Conservation (phyloP, 2,888 invertebrate genomes). For the Zygaena filipendulae region DNA sequence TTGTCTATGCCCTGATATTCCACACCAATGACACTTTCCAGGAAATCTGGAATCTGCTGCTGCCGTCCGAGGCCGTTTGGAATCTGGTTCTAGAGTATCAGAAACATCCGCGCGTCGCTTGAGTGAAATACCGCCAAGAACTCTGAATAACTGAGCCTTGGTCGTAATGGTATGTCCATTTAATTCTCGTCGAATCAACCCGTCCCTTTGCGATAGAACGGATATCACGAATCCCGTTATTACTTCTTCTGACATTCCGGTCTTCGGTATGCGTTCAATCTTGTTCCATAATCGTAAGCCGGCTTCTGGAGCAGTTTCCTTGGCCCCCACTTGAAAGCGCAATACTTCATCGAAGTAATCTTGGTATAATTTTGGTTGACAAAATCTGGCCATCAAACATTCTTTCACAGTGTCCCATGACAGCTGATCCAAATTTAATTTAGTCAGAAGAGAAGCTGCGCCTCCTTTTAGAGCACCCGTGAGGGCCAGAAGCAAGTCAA, state of each 20-base stretch:
- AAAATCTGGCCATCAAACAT: constrained; percentile 15
- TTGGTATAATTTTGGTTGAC: constrained; percentile 14
- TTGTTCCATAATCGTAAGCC: constrained; percentile 14
- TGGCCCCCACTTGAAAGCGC: constrained; percentile 14
- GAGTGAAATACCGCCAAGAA: constrained; percentile 12
- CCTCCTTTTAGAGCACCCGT: constrained; percentile 15
- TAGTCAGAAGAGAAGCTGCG: constrained; percentile 17
- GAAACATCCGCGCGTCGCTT: constrained; percentile 11
- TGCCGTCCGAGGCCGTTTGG: constrained; percentile 1
- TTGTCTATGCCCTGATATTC: constrained; percentile 11
- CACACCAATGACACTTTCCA: constrained; percentile 14
- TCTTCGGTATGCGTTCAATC: constrained; percentile 11
- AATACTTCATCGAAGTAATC: constrained; percentile 19
- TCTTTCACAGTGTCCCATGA: constrained; percentile 11
- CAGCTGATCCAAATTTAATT: constrained; percentile 12
- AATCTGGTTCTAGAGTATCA: constrained; percentile 5
- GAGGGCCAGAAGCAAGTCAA: constrained; percentile 13
- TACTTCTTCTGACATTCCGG: constrained; percentile 12
- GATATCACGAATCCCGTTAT: constrained; percentile 15
- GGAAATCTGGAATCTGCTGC: constrained; percentile 9
- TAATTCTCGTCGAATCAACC: constrained; percentile 14
- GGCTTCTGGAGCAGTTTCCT: constrained; percentile 15
- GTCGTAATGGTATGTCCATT: constrained; percentile 11
- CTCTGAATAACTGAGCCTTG: constrained; percentile 16
- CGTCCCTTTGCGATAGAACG: constrained; percentile 15